Evolutionary conservation across 2,113 vertebrate species (phyloP), one percentile per base, ranked within the genome.

Genomic region (Festucalex cinctus): DNA sequence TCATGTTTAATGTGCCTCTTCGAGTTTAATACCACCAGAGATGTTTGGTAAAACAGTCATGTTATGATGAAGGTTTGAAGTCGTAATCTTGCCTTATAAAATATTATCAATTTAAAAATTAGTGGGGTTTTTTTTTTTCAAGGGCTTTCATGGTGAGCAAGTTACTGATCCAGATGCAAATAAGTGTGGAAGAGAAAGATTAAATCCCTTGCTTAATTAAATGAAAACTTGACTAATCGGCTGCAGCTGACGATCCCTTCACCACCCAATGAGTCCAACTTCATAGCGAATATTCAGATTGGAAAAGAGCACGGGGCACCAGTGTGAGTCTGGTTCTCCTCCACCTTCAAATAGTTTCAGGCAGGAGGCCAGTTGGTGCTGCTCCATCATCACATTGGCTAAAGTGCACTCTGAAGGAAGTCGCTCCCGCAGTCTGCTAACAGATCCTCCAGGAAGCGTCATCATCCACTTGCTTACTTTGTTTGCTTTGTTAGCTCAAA

Each of bases 341-440:
- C 54, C 54, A 57, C 54, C 14, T 57, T 57, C 26, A 57, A 57
- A 57, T 9, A 17, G 54, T 57, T 57, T 57, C 16, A 32, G 54
- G 54, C 54, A 39, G 69, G 51, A 66, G 53, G 63, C 76, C 81
- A 78, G 75, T 77, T 80, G 87, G 76, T 67, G 49, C 76, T 7
- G 22, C 74, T 86, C 86, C 63, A 81, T 88, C 85, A 77, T 74
- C 85, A 63, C 83, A 80, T 73, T 65, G 0, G 72, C 51, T 9
- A 39, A 61, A 75, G 78, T 48, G 13, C 84, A 69, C 79, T 49
- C 37, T 57, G 32, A 32, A 58, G 79, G 76, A 2, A 2, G 73
- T 75, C 68, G 76, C 71, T 68, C 71, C 63, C 65, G 72, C 76
- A 81, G 64, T 78, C 71, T 39, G 66, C 72, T 80, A 74, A 80